These are phyloP conservation scores for Metaphire vulgaris DNA, from an alignment of 1,140 invertebrate genomes.

Conservation along the genomic window DNA sequence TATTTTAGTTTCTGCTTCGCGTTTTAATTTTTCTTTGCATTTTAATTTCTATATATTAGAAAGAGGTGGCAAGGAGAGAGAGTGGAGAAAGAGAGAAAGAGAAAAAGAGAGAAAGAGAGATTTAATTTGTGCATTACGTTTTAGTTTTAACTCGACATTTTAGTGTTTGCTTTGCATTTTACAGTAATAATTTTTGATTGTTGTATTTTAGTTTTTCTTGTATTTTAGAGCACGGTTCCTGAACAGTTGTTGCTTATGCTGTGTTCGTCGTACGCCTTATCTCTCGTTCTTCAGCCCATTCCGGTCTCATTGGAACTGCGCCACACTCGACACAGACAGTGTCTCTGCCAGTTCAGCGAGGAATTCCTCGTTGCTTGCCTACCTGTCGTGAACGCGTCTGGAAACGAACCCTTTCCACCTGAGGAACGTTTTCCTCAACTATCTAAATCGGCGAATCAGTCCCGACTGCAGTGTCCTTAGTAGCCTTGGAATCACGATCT, in stretches of 20 bases:
- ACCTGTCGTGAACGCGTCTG: slow-evolving; percentile 18
- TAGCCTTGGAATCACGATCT: slow-evolving; percentile 19
- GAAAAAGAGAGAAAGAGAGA: too few species aligned
- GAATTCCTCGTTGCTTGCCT: slow-evolving; percentile 32
- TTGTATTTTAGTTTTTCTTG: neutral
- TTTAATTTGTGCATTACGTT: too few species aligned
- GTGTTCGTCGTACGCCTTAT: slow-evolving; percentile 26
- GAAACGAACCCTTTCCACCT: slow-evolving; percentile 20
- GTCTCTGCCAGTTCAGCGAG: slow-evolving; percentile 32
- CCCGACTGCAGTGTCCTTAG: slow-evolving; percentile 21
- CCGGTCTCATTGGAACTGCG: slow-evolving; percentile 26
- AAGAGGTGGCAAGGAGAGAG: too few species aligned
- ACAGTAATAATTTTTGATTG: too few species aligned
- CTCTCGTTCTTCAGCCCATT: slow-evolving; percentile 27
- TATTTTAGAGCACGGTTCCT: slow-evolving; percentile 20
- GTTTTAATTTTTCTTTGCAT: too few species aligned
- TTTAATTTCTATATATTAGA: too few species aligned
- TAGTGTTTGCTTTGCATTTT: neutral
- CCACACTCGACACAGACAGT: slow-evolving; percentile 29
- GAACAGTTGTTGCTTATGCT: slow-evolving; percentile 26
- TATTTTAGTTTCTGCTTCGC: too few species aligned
- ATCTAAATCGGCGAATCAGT: slow-evolving; percentile 25
- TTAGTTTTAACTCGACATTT: too few species aligned
- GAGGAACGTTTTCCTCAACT: slow-evolving; percentile 21
- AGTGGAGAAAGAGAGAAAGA: too few species aligned